These are phyloP conservation scores for Calameuta filiformis DNA, from an alignment of 2,888 invertebrate genomes.

Conservation along the genomic window DNA sequence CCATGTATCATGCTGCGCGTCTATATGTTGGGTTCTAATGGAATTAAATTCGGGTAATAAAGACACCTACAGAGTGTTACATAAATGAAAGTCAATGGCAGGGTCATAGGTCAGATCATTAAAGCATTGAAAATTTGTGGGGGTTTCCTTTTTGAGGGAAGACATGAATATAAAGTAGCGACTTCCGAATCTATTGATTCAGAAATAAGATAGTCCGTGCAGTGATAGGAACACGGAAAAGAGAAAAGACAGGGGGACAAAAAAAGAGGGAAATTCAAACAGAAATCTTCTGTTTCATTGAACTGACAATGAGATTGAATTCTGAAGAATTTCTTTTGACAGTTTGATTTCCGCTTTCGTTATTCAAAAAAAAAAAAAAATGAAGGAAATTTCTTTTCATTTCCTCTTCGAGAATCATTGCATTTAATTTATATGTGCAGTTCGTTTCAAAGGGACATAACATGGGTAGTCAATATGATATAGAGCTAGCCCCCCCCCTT, in stretches of 20 bases:
- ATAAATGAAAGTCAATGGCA: not conserved
- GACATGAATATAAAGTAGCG: not conserved
- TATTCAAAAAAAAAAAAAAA: not conserved
- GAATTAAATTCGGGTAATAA: not conserved
- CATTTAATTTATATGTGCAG: not conserved
- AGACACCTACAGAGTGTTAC: not conserved
- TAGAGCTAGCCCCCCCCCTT: not conserved
- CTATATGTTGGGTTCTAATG: not conserved
- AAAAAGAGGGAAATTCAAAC: not conserved
- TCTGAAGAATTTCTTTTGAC: not conserved
- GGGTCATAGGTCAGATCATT: not conserved
- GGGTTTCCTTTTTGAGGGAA: not conserved
- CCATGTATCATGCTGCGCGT: not conserved
- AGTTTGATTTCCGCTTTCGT: not conserved
- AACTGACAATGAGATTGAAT: not conserved
- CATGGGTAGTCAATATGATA: not conserved
- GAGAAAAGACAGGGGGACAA: not conserved
- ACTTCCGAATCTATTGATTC: not conserved
- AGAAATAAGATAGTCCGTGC: not conserved
- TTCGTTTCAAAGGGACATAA: not conserved
- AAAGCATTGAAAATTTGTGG: not conserved
- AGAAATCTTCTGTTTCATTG: not conserved
- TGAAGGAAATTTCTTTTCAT: not conserved
- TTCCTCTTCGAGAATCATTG: not conserved
- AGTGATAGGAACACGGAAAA: not conserved